Evolutionary conservation across 1,140 invertebrate species (phyloP).

Genomic region (Nautilus pompilius): DNA sequence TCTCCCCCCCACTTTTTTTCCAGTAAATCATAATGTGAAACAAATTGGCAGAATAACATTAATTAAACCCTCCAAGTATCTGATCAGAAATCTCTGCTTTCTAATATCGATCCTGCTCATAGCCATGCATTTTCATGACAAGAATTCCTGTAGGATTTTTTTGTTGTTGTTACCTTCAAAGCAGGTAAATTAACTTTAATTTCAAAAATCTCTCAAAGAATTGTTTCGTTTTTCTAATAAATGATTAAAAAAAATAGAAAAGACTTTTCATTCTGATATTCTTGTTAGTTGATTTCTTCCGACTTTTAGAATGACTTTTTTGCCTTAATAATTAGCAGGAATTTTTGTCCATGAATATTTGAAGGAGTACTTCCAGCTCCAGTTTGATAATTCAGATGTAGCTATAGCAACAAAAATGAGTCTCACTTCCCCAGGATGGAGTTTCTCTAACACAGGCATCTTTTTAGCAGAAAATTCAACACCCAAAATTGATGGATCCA

Average conservation of each 20-base stretch:
- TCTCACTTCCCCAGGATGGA: constrained; percentile 12
- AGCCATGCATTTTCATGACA: too few species aligned
- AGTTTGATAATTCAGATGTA: background rate
- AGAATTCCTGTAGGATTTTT: background rate
- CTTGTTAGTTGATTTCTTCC: constrained; percentile 1
- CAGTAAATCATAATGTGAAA: too few species aligned
- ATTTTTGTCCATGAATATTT: background rate
- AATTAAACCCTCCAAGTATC: too few species aligned
- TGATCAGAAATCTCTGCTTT: too few species aligned
- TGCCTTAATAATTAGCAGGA: background rate
- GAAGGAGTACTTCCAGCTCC: constrained; percentile 6
- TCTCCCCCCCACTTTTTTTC: too few species aligned
- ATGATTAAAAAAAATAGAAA: constrained; percentile 21
- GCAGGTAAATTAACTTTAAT: too few species aligned
- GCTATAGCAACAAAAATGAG: constrained; percentile 12
- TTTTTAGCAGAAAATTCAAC: constrained; percentile 8
- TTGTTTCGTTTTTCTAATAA: too few species aligned
- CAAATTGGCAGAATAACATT: too few species aligned
- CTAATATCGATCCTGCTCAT: too few species aligned
- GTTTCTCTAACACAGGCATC: background rate
- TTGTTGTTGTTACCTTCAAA: constrained; percentile 22
- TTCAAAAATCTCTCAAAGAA: too few species aligned
- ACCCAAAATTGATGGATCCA: constrained; percentile 11
- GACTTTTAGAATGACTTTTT: background rate
- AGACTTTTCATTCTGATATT: constrained; percentile 15